These are phyloP conservation scores for Nothoprocta perdicaria DNA, from an alignment of 2,113 vertebrate genomes.

Conservation along the genomic window DNA sequence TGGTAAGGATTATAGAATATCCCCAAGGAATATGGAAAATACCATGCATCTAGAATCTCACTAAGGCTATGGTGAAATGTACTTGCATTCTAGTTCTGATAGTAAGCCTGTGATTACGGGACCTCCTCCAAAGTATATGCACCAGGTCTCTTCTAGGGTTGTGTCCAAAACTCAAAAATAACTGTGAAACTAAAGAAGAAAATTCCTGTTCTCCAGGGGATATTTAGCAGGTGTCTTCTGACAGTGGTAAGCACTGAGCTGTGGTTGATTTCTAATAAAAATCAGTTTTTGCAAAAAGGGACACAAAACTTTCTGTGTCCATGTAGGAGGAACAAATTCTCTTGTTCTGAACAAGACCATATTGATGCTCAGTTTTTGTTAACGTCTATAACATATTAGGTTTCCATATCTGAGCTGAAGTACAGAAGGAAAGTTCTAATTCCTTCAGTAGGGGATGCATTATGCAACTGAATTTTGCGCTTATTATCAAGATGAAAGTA, in stretches of 20 bases:
- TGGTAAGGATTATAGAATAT: background rate
- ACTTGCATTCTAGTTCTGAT: slow-evolving; percentile 15
- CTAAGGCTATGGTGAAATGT: background rate
- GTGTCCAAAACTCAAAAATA: background rate
- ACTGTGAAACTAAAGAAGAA: background rate
- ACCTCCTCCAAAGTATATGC: background rate
- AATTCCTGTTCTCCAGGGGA: background rate
- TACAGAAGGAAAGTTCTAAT: background rate
- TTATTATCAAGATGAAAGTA: background rate
- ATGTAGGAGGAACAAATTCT: background rate
- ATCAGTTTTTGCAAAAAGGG: background rate
- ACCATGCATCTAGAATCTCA: background rate
- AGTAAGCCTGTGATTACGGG: background rate
- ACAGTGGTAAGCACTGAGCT: background rate
- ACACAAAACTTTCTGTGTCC: background rate
- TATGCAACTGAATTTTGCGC: background rate
- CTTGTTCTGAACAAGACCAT: background rate
- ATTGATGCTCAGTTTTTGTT: background rate
- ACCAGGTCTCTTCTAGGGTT: background rate
- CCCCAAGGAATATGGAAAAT: slow-evolving; percentile 37
- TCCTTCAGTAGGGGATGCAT: background rate
- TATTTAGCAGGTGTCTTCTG: background rate
- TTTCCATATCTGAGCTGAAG: background rate
- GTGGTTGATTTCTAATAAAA: background rate
- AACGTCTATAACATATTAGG: background rate